phyloP scores from a whole-genome alignment of 2,797 vertebrate genomes.

The Anolis apletophallus region DNA sequence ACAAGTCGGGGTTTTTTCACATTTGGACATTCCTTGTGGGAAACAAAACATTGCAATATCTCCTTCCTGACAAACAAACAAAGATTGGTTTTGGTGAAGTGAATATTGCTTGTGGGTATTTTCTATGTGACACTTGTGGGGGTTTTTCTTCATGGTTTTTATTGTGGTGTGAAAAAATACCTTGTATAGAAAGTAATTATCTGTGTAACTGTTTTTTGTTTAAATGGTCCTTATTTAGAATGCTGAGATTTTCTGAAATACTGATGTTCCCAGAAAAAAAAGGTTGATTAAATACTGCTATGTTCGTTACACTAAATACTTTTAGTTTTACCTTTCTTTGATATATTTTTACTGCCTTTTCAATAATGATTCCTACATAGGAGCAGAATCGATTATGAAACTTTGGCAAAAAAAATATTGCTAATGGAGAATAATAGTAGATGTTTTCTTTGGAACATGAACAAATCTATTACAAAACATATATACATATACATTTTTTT shows the following conservation, averaged over 20 bases:
- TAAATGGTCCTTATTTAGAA: not conserved
- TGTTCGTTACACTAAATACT: not conserved
- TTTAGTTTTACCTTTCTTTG: not conserved
- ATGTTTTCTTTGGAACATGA: not conserved
- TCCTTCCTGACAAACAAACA: not conserved
- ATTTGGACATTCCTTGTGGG: not conserved
- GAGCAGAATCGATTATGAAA: not conserved
- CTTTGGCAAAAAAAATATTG: not conserved
- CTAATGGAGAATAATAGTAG: not conserved
- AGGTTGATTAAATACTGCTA: not conserved
- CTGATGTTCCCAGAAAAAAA: not conserved
- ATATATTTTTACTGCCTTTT: not conserved
- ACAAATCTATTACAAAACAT: not conserved
- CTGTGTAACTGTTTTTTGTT: not conserved
- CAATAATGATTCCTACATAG: not conserved
- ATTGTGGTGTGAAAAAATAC: not conserved
- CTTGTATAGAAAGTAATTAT: not conserved
- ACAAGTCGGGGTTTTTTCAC: not conserved
- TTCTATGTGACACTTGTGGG: not conserved
- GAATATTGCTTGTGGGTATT: not conserved
- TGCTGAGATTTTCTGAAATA: not conserved
- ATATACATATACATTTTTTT: not conserved
- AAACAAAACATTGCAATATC: rapidly evolving
- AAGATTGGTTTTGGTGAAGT: not conserved
- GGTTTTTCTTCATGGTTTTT: not conserved